Evolutionary conservation across 2,888 invertebrate genomes (phyloP), one percentile per base, ranked within the genome.

Genomic region (Chrysopilus asiliformis): DNA sequence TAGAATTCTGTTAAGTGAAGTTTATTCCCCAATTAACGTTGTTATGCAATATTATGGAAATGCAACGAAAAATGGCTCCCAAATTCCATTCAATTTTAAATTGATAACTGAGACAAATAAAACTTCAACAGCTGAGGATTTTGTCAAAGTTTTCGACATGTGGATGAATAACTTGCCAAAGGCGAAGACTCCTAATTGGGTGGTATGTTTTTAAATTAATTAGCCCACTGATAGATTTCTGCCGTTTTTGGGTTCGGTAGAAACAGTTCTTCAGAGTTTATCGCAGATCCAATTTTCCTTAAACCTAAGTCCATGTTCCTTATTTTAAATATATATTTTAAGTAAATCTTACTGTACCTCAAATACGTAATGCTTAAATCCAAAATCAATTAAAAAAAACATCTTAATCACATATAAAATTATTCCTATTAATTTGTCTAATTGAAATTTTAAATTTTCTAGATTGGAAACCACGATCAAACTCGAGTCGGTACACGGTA

Each of bases 391-490:
- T n/a, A n/a, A n/a, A n/a, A n/a, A n/a, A n/a, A n/a, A n/a, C n/a
- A n/a, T n/a, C n/a, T n/a, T n/a, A n/a, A n/a, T n/a, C n/a, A 27
- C 10, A 69, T 55, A 52, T 24, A 41, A 22, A 8, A n/a, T n/a
- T n/a, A n/a, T n/a, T n/a, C n/a, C n/a, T n/a, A n/a, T n/a, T n/a
- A n/a, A n/a, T n/a, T n/a, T n/a, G n/a, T n/a, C n/a, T n/a, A n/a
- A n/a, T n/a, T n/a, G n/a, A n/a, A n/a, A n/a, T n/a, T 8, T 8
- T 8, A 22, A 8, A 22, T 8, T 22, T 22, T 22, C 7, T 8
- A 75, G 76, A 66, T 82, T 50, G 85, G 85, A 12, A 86, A 85
- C 55, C 85, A 85, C 45, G 85, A 86, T 50, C 72, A 77, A 26
- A 68, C 60, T 36, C 69, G 86, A 41, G 68, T 76, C 4, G 77